A percentile compares a stretch with the other conserved stretches of the same genome.
Conservation (phyloP, 2,797 vertebrate species). For the Acanthurus lineatus region DNA sequence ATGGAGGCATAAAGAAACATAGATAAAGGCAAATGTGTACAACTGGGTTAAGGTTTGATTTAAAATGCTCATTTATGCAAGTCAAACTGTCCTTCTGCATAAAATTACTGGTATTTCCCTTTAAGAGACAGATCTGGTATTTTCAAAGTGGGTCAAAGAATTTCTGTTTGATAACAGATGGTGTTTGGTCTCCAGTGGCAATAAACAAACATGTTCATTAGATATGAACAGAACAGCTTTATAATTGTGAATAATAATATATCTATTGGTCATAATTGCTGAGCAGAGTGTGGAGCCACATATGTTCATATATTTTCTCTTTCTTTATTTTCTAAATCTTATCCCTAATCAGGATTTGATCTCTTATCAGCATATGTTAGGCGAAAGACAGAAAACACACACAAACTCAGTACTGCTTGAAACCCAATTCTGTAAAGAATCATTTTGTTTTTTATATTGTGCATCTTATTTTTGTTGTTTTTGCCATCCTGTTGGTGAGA, state of each 20-base stretch:
- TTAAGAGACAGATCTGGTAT: slow-evolving; percentile 53
- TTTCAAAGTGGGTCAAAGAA: slow-evolving; percentile 79
- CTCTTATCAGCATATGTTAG: too few relatives aligned
- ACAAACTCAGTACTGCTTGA: too few relatives aligned
- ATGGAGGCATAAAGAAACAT: not conserved
- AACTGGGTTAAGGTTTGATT: slow-evolving; percentile 29
- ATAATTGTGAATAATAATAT: slow-evolving; percentile 49
- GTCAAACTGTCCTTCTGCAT: slow-evolving; percentile 38
- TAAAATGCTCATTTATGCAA: slow-evolving; percentile 39
- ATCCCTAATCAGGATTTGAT: too few relatives aligned
- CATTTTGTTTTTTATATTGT: too few relatives aligned
- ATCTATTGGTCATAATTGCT: slow-evolving; percentile 56
- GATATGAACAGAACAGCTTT: slow-evolving; percentile 56
- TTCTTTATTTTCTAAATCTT: too few relatives aligned
- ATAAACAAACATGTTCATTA: slow-evolving; percentile 77
- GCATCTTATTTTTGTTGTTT: too few relatives aligned
- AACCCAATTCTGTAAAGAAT: too few relatives aligned
- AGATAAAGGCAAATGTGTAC: slow-evolving; percentile 11
- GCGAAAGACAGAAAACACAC: too few relatives aligned
- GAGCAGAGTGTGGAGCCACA: slow-evolving; percentile 22
- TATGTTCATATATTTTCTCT: not conserved
- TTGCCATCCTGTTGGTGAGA: too few relatives aligned
- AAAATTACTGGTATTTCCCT: slow-evolving; percentile 42
- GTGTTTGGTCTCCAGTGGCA: slow-evolving; percentile 73
- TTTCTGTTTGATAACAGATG: slow-evolving; percentile 78